Conservation (phyloP, 2,888 invertebrate genomes). For the Tenthredo mesomela region DNA sequence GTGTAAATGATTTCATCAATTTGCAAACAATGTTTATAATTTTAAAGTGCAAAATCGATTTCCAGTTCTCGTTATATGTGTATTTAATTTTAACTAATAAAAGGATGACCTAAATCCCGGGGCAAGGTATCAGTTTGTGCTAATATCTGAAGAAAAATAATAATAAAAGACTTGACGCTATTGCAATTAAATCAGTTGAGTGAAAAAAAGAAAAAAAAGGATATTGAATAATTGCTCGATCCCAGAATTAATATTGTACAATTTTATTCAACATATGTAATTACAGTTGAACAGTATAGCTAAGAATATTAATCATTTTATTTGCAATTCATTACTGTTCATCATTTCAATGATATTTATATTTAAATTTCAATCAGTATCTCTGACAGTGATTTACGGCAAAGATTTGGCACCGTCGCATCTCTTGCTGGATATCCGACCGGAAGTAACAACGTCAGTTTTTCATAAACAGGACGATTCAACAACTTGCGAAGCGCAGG, state of each 20-base stretch:
- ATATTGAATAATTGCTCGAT: background rate
- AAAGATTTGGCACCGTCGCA: constrained; percentile 88
- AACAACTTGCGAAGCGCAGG: constrained; percentile 88
- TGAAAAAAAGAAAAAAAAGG: no score
- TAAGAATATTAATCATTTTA: background rate
- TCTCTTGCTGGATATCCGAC: constrained; percentile 91
- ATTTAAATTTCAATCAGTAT: constrained; percentile 83
- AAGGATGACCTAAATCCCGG: background rate
- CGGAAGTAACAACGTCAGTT: constrained; percentile 89
- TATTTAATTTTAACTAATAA: constrained; percentile 12
- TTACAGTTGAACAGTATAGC: background rate
- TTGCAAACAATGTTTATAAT: constrained; percentile 18
- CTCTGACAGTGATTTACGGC: constrained; percentile 86
- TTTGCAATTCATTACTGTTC: background rate
- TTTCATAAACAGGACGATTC: constrained; percentile 89
- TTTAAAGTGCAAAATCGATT: background rate
- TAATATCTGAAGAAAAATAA: background rate
- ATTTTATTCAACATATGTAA: constrained; percentile 17
- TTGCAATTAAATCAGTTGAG: background rate
- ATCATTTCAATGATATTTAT: background rate
- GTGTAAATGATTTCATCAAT: background rate
- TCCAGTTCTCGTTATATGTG: background rate
- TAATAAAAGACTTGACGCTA: background rate
- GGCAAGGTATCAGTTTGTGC: background rate
- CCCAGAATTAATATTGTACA: background rate